Evolutionary conservation across 1,140 invertebrate species (phyloP).

Genomic region (Pachypsylla venusta): DNA sequence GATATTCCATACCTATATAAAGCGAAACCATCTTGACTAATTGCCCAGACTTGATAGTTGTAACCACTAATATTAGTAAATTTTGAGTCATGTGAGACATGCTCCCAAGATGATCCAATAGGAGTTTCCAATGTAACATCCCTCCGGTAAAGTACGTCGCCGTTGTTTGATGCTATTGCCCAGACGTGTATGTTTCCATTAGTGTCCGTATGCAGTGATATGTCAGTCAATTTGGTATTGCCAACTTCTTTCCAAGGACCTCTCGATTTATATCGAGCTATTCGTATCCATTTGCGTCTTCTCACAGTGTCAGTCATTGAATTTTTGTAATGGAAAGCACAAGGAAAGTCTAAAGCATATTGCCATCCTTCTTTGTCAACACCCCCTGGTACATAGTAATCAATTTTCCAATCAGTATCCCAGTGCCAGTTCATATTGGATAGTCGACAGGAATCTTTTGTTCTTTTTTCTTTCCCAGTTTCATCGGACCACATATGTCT

Average conservation of each 20-base stretch:
- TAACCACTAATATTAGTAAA: conserved; percentile 54
- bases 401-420: conserved; percentile 80
- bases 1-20: conserved; percentile 58
- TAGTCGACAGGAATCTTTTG: conserved; percentile 68
- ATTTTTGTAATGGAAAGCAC: conserved; percentile 67
- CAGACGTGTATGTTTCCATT: conserved; percentile 44
- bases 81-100: conserved; percentile 58
- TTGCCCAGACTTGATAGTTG: conserved; percentile 61
- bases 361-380: conserved; percentile 86
- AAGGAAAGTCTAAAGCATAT: conserved; percentile 81
- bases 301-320: conserved; percentile 77
- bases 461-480: conserved; percentile 61
- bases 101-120: conserved; percentile 58
- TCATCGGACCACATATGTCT: conserved; percentile 79
- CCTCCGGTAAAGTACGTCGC: conserved; percentile 61
- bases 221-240: conserved; percentile 63
- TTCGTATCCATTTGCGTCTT: conserved; percentile 66
- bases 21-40: conserved; percentile 67
- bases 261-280: conserved; percentile 59
- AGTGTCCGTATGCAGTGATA: conserved; percentile 45
- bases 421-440: conserved; percentile 77
- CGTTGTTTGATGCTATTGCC: conserved; percentile 60
- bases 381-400: conserved; percentile 74
- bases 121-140: conserved; percentile 54
- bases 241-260: conserved; percentile 78